These are phyloP conservation scores for Bos indicus DNA, from an alignment of 2,113 vertebrate species.

Conservation along the genomic window DNA sequence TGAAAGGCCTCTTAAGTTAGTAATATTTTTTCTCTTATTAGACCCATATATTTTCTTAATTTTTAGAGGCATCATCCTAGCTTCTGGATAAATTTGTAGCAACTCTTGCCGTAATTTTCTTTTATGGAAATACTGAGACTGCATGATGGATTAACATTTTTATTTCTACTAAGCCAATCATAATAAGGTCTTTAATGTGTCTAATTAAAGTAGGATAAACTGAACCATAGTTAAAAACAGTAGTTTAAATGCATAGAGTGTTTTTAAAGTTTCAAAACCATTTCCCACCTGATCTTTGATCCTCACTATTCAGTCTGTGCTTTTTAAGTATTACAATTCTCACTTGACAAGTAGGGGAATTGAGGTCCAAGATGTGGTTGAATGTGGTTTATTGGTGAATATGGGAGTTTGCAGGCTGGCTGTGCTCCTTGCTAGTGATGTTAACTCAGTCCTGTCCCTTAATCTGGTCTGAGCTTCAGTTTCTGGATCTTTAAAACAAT, in stretches of 20 bases:
- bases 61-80: not conserved
- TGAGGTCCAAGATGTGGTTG: not conserved
- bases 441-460: not conserved
- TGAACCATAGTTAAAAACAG: not conserved
- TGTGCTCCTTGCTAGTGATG: not conserved
- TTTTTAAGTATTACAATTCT: not conserved
- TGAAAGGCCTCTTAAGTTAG: not conserved
- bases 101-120: not conserved
- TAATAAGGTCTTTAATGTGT: not conserved
- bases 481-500: not conserved
- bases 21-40: not conserved
- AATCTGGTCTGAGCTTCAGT: not conserved
- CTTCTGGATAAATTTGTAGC: not conserved
- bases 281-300: not conserved
- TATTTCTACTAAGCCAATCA: not conserved
- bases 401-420: not conserved
- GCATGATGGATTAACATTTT: not conserved
- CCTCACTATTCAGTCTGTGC: not conserved
- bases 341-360: not conserved
- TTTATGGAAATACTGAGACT: not conserved
- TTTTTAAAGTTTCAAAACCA: constrained; percentile 36
- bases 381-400: not conserved
- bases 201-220: not conserved
- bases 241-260: not conserved
- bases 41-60: not conserved